phyloP scores from a whole-genome alignment of 2,797 vertebrate species.

The Melanotaenia nigrans region DNA sequence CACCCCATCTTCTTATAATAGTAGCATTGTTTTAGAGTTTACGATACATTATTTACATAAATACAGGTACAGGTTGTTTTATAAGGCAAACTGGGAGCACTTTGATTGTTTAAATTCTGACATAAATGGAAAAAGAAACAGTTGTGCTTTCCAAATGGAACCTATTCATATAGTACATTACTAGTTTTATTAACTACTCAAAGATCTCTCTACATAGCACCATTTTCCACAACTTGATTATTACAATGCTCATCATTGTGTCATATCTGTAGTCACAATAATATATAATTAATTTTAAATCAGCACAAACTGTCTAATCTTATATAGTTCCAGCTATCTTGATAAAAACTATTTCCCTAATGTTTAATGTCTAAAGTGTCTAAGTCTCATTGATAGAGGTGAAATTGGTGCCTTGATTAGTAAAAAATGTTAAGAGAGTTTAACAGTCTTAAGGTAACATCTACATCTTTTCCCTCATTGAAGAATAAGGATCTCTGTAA shows the following conservation, averaged over 20 bases:
- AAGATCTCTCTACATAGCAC: neutral
- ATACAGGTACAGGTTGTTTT: constrained; percentile 18
- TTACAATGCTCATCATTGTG: neutral
- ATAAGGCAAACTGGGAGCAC: constrained; percentile 2
- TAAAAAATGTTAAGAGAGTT: neutral
- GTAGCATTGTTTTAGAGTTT: neutral
- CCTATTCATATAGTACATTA: neutral
- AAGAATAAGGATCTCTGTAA: neutral
- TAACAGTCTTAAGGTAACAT: neutral
- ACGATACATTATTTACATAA: neutral
- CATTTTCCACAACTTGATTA: neutral
- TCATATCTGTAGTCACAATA: neutral
- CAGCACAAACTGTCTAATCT: neutral
- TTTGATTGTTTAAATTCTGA: constrained; percentile 1
- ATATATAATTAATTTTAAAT: neutral
- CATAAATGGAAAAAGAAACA: neutral
- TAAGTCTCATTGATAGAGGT: neutral
- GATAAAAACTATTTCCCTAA: neutral
- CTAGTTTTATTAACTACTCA: neutral
- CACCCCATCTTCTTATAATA: constrained; percentile 1
- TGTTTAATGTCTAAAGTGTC: neutral
- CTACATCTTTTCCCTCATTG: neutral
- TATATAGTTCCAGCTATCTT: neutral
- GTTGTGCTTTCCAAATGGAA: neutral
- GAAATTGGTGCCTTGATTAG: neutral